Conservation (phyloP, 2,888 invertebrate genomes). For the Scrobipalpa atriplicella region DNA sequence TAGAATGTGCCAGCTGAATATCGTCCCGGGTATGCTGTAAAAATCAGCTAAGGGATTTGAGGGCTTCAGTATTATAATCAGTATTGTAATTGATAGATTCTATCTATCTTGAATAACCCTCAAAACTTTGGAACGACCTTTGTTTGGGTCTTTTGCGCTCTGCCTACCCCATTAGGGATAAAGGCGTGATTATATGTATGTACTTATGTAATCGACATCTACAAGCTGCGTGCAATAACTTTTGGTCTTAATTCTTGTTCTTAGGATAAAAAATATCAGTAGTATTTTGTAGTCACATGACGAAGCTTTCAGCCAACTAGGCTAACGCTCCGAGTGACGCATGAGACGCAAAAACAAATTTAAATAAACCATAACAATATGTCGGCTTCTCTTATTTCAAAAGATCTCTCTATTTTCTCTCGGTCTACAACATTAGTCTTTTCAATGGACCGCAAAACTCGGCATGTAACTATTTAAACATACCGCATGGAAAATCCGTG, state of each 20-base stretch:
- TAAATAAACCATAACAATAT: slow-evolving; percentile 71
- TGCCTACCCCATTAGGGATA: too few species aligned
- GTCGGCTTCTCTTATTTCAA: slow-evolving; percentile 56
- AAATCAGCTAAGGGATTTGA: too few species aligned
- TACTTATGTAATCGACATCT: too few species aligned
- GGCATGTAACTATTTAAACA: slow-evolving; percentile 49
- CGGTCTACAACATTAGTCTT: slow-evolving; percentile 58
- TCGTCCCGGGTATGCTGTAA: too few species aligned
- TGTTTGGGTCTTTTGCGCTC: too few species aligned
- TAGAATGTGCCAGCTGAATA: too few species aligned
- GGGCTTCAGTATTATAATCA: too few species aligned
- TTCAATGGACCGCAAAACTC: slow-evolving; percentile 55
- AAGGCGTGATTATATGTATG: too few species aligned
- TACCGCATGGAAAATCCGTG: slow-evolving; percentile 41
- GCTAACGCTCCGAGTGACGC: slow-evolving; percentile 63
- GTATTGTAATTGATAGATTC: too few species aligned
- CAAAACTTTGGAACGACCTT: too few species aligned
- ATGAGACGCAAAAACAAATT: slow-evolving; percentile 60
- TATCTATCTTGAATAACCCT: too few species aligned
- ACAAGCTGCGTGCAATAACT: slow-evolving; percentile 36
- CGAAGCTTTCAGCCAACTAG: slow-evolving; percentile 53
- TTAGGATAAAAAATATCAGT: slow-evolving; percentile 34
- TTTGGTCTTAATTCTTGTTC: slow-evolving; percentile 25
- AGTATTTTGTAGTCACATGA: slow-evolving; percentile 68
- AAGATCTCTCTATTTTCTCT: slow-evolving; percentile 48